Conservation (phyloP, 2,888 invertebrate genomes). For the Amiota communis region DNA sequence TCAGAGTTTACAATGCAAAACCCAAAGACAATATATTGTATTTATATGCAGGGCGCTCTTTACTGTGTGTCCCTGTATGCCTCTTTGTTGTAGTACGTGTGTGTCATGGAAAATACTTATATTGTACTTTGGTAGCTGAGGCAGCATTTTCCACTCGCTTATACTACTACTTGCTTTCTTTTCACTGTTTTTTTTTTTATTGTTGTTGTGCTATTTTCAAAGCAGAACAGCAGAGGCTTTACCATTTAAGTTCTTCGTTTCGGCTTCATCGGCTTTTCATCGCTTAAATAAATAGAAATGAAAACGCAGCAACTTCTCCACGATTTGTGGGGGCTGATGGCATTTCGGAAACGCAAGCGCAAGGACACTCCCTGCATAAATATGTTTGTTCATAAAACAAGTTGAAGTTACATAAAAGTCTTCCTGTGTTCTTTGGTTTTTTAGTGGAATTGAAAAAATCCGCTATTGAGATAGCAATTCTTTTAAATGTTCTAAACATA, state of each 20-base stretch:
- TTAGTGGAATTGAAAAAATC: neutral
- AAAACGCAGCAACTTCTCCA: slow-evolving; percentile 28
- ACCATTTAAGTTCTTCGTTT: slow-evolving; percentile 57
- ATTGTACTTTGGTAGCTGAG: slow-evolving; percentile 11
- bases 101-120: neutral
- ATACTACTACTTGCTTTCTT: slow-evolving; percentile 4
- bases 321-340: no score
- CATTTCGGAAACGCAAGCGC: neutral
- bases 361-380: neutral
- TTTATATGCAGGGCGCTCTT: neutral
- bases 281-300: slow-evolving; percentile 61
- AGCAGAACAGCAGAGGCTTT: slow-evolving; percentile 52
- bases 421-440: neutral
- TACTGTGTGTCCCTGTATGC: neutral
- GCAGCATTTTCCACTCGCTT: slow-evolving; percentile 5
- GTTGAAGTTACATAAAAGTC: slow-evolving; percentile 7
- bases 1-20: neutral
- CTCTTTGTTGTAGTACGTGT: neutral
- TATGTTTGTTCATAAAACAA: slow-evolving; percentile 18
- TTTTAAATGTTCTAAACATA: no score
- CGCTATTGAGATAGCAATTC: neutral
- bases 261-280: slow-evolving; percentile 61
- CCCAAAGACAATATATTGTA: slow-evolving; percentile 6
- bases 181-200: slow-evolving; percentile 10
- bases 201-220: slow-evolving; percentile 39